Evolutionary conservation across 2,113 vertebrate genomes (phyloP).

Genomic region (Monopterus albus): DNA sequence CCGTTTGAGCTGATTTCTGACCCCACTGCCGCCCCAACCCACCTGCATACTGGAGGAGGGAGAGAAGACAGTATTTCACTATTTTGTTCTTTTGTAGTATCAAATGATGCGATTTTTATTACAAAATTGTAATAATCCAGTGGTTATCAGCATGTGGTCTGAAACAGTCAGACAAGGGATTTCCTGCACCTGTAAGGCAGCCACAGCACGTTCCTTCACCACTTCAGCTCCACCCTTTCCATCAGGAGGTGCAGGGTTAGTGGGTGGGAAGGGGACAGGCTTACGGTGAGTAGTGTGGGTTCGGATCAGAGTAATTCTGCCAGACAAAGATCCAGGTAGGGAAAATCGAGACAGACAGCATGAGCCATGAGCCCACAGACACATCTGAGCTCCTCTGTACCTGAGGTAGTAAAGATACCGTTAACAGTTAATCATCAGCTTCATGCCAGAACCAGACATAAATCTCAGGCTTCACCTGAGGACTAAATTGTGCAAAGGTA

Average conservation of each 20-base stretch:
- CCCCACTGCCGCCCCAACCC: constrained; percentile 82
- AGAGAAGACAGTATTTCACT: constrained; percentile 13
- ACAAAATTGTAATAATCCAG: neutral
- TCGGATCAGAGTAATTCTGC: constrained; percentile 63
- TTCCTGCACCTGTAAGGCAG: constrained; percentile 52
- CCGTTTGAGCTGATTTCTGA: constrained; percentile 76
- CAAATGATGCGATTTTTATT: neutral
- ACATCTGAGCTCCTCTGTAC: constrained; percentile 70
- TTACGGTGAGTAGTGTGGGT: constrained; percentile 79
- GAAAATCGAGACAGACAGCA: constrained; percentile 63
- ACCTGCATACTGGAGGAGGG: constrained; percentile 70
- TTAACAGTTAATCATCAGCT: neutral
- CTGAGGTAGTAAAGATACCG: constrained; percentile 25
- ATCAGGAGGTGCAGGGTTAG: constrained; percentile 58
- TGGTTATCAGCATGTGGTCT: neutral
- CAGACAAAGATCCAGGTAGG: constrained; percentile 58
- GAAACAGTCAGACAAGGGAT: neutral
- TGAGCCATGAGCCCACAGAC: constrained; percentile 73
- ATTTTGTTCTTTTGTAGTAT: neutral
- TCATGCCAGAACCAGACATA: neutral
- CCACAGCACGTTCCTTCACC: constrained; percentile 57
- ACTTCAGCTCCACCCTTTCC: constrained; percentile 47
- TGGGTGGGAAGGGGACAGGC: constrained; percentile 47
- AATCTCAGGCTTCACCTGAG: neutral
- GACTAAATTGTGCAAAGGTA: neutral